Evolutionary conservation across 2,888 invertebrate species (phyloP), one percentile per base, ranked within the genome.

Genomic region (Autographa gamma): DNA sequence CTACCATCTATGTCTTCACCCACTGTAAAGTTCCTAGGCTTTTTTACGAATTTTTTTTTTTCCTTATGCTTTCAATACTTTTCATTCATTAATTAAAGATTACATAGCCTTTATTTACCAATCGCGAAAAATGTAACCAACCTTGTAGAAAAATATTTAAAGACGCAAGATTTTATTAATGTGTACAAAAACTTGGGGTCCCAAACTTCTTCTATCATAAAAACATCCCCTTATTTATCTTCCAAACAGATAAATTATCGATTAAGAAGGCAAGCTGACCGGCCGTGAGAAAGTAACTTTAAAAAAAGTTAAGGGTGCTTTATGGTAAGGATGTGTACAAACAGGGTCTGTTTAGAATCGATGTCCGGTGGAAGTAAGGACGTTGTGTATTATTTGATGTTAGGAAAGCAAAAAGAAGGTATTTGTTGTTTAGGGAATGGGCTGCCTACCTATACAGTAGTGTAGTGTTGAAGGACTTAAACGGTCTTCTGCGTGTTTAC

Each of bases 231-330:
- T 60, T 59, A 69, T 77, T 68, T 69, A 72, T 69, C 63, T 63
- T 60, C 38, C 59, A 71, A 76, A 76, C 76, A 81, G 62, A 81
- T 83, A 82, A 83, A 83, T 82, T 79, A 81, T 76, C 74, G 66
- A 75, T 74, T 70, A 71, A 66, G 69, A 60, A 70, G 61, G 66
- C 73, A 59, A 54, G 66, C 62, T 80, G 80, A 71, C 75, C 77
- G 41, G 41, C 54, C 81, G 81, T 81, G 83, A 81, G 81, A 81
- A 81, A 66, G 56, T 56, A 38, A 61, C 56, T 63, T 56, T 18
- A 13, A 63, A 82, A 81, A 79, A 73, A 77, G 66, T 52, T 1
- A 61, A 70, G 77, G 83, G 83, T 73, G 69, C 73, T 71, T 41
- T 59, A 48, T 69, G 25, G 13, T 56, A 34, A 68, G 77, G 71